Conservation (phyloP, 2,797 vertebrate genomes). For the Cyprinodon diabolis region DNA sequence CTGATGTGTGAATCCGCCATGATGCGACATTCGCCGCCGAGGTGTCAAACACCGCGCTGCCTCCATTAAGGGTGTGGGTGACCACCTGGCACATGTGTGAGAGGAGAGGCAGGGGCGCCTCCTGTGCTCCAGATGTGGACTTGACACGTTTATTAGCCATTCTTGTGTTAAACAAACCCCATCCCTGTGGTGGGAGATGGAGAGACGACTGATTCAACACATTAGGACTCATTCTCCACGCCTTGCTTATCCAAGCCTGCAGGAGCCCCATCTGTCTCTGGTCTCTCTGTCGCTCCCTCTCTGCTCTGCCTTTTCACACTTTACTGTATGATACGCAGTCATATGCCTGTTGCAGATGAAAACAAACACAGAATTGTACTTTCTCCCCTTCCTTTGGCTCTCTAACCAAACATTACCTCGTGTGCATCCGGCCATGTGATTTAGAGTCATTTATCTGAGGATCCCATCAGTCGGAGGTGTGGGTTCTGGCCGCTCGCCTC, state of each 20-base stretch:
- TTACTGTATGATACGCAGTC: conserved; percentile 32
- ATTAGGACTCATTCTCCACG: conserved; percentile 70
- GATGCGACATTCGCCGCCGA: conserved; percentile 42
- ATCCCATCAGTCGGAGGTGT: not conserved
- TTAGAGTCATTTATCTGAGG: conserved; percentile 3
- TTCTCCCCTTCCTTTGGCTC: not conserved
- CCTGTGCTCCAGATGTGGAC: conserved; percentile 72
- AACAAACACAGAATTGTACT: not conserved
- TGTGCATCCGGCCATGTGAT: conserved; percentile 3
- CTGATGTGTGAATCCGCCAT: not conserved
- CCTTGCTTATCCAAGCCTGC: conserved; percentile 76
- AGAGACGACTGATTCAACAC: conserved; percentile 66
- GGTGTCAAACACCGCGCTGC: conserved; percentile 52
- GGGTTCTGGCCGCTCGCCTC: not conserved
- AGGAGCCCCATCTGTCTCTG: conserved; percentile 74
- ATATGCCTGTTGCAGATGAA: conserved; percentile 21
- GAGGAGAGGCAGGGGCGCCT: conserved; percentile 37
- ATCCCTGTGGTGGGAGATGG: conserved; percentile 62
- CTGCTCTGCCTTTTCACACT: conserved; percentile 7
- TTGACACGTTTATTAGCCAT: conserved; percentile 75
- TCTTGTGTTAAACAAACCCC: conserved; percentile 69
- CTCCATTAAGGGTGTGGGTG: conserved; percentile 34
- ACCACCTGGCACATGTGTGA: conserved; percentile 56
- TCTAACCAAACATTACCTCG: not conserved
- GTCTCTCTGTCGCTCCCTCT: conserved; percentile 27